Base-by-base conservation (phyloP, 2,797 vertebrate genomes). In the Gallirallus australis region DNA sequence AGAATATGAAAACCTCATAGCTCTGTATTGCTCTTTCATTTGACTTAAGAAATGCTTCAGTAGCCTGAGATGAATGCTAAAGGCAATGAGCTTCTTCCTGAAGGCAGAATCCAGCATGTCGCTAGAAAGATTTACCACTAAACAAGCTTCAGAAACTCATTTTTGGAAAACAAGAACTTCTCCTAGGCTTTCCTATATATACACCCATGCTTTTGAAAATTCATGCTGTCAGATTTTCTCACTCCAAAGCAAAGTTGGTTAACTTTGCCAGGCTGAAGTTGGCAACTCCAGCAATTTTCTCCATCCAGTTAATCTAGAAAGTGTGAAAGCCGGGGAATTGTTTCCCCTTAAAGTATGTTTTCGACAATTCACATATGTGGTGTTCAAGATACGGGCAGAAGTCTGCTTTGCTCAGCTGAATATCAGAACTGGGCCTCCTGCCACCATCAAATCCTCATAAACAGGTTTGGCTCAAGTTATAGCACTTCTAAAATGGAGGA, bases 311-410 rank as follows among this genome's bases (percentile, higher is more conserved):
- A 90, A 94, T 57, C 68, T 78, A 96, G 84, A 25, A 95, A 92
- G 16, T 40, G 21, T 68, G 57, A 91, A 92, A 90, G 64, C 42
- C 2, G 2, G 50, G 31, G 60, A 92, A 92, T 52, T 94, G 72
- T 93, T 96, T 95, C 69, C 47, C 35, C 82, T 61, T 75, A 63
- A 89, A 94, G 56, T 50, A 42, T 28, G 57, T 75, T 89, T 95
- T 82, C 15, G 18, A 96, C 83, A 82, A 89, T 80, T 82, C 78
- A 75, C 89, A 82, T 87, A 87, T 75, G 72, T 65, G 48, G 48
- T 68, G 54, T 61, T 86, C 20, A 45, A 85, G 84, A 91, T 75
- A 60, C 0, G 20, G 57, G 79, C 37, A 82, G 79, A 85, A 92
- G 20, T 82, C 48, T 93, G 68, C 65, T 89, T 75, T 91, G 68